Percentiles rank a stretch among this genome's conserved stretches.
phyloP scores from a whole-genome alignment of 1,140 invertebrate species.

The Helicoverpa zea region DNA sequence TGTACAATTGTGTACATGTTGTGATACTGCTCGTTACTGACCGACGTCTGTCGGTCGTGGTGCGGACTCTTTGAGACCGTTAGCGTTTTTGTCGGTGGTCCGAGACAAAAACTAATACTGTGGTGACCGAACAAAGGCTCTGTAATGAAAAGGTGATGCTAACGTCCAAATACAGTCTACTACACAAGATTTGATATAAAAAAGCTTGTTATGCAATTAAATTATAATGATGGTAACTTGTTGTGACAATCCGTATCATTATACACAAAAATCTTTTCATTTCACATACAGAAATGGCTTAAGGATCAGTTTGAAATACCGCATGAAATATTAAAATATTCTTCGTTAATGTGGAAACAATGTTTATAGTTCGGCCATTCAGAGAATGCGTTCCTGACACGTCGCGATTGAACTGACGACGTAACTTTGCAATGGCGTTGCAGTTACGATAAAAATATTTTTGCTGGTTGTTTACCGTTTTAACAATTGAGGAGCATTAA shows the following conservation, averaged over 20 bases:
- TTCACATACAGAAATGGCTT: no score
- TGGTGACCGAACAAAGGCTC: slow-evolving; percentile 69
- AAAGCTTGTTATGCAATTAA: slow-evolving; percentile 39
- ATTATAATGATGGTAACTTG: not conserved
- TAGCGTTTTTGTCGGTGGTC: slow-evolving; percentile 66
- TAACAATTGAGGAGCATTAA: no score
- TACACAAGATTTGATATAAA: slow-evolving; percentile 34
- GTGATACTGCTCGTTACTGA: slow-evolving; percentile 53
- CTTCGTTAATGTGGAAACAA: not conserved
- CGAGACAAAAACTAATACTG: slow-evolving; percentile 72
- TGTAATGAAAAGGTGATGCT: slow-evolving; percentile 68
- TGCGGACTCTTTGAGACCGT: slow-evolving; percentile 62
- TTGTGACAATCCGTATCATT: not conserved
- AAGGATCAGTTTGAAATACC: no score
- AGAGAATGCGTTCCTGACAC: no score
- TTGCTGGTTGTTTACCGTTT: no score
- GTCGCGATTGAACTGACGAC: no score
- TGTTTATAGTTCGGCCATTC: no score
- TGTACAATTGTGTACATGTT: slow-evolving; percentile 56
- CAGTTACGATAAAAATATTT: no score
- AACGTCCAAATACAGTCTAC: slow-evolving; percentile 50
- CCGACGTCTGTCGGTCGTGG: slow-evolving; percentile 38
- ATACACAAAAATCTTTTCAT: not conserved
- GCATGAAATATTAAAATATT: no score
- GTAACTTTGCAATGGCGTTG: no score